phyloP scores from a whole-genome alignment of 2,888 invertebrate species.

The Lasiommata megera region DNA sequence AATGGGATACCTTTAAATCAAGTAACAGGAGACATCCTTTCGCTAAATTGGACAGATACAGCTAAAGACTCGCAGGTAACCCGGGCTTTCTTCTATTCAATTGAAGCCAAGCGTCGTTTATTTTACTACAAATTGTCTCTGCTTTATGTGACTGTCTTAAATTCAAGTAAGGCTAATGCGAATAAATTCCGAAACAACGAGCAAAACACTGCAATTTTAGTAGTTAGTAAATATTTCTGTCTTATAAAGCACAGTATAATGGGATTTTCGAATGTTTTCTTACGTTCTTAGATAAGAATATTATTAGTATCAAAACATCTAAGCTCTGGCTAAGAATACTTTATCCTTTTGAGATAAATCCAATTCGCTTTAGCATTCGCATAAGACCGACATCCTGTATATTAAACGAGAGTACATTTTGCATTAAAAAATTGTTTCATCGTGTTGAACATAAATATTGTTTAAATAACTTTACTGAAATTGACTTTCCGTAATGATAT shows the following conservation, averaged over 20 bases:
- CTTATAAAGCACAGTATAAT: slow-evolving; percentile 2
- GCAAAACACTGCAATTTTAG: slow-evolving; percentile 13
- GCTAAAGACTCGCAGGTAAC: slow-evolving; percentile 27
- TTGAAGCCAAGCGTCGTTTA: slow-evolving; percentile 41
- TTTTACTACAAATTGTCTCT: slow-evolving; percentile 44
- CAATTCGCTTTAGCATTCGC: not conserved
- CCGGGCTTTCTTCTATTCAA: slow-evolving; percentile 43
- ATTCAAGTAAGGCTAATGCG: slow-evolving; percentile 28
- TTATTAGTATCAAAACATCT: slow-evolving; percentile 1
- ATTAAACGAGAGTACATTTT: not conserved
- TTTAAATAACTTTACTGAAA: too few relatives aligned
- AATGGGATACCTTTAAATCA: slow-evolving; percentile 21
- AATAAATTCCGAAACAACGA: slow-evolving; percentile 24
- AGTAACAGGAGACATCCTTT: slow-evolving; percentile 27
- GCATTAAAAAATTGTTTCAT: too few relatives aligned
- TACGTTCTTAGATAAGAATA: slow-evolving; percentile 5
- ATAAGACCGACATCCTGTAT: not conserved
- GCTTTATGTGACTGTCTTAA: slow-evolving; percentile 38
- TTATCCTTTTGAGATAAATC: not conserved
- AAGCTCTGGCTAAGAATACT: not conserved
- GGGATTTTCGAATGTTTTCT: slow-evolving; percentile 5
- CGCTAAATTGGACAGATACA: slow-evolving; percentile 47
- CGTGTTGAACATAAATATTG: too few relatives aligned
- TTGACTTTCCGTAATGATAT: too few relatives aligned
- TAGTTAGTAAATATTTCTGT: slow-evolving; percentile 13